Base-by-base conservation (phyloP, 2,797 vertebrate genomes). In the Onychomys leucogaster region DNA sequence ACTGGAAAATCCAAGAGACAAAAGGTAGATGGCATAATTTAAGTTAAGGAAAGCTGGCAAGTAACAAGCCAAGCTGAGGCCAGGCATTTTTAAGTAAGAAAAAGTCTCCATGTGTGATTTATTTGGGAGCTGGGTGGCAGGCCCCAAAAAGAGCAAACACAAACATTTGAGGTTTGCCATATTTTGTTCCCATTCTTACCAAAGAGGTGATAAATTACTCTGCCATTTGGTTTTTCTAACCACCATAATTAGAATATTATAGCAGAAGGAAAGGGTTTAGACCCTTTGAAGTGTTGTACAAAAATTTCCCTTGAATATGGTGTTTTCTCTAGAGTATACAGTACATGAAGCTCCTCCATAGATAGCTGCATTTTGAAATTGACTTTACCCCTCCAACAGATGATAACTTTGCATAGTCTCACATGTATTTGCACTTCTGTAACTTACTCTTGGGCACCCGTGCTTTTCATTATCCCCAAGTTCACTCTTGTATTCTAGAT, bases 231-330 rank as follows among this genome's bases (percentile, higher is more conserved):
- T 75, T 94, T 97, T 96, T 90, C 69, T 83, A 82, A 67, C 34
- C 43, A 85, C 84, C 37, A 41, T 91, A 73, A 95, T 94, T 92
- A 91, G 77, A 94, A 78, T 80, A 95, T 91, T 95, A 69, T 76
- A 96, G 83, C 88, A 91, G 81, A 59, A 94, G 61, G 73, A 94
- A 96, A 96, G 25, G 88, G 84, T 90, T 96, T 78, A 86, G 73
- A 78, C 13, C 34, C 61, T 96, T 86, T 94, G 75, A 97, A 96
- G 86, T 89, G 69, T 78, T 90, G 6, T 37, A 61, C 84, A 85
- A 76, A 46, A 41, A 93, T 89, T 95, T 96, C 25, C 46, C 29
- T 65, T 84, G 37, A 83, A 49, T 21, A 3, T 78, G 84, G 27
- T 77, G 89, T 91, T 84, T 94, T 94, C 86, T 80, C 49, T 90